phyloP scores from a whole-genome alignment of 2,888 invertebrate species.

The Drosophila cognata region DNA sequence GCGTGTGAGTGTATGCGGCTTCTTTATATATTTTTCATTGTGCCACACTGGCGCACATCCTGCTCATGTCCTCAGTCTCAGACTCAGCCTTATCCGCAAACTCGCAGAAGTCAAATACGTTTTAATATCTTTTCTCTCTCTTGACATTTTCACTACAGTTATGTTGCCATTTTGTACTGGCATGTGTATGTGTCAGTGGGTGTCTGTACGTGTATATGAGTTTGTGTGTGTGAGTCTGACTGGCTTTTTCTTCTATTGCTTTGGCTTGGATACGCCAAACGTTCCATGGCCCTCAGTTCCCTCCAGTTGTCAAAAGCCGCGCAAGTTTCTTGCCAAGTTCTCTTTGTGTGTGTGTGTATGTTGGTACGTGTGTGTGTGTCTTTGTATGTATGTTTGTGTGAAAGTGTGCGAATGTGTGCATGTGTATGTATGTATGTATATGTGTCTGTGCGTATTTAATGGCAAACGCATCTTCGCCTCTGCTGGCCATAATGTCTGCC shows the following conservation, averaged over 20 bases:
- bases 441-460: conserved; percentile 62
- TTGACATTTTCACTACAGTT: conserved; percentile 83
- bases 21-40: conserved; percentile 82
- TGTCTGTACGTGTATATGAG: conserved; percentile 24
- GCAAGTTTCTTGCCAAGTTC: conserved; percentile 70
- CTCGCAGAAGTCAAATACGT: conserved; percentile 83
- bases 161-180: conserved; percentile 77
- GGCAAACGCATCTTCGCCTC: conserved; percentile 77
- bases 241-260: conserved; percentile 58
- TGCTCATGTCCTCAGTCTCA: conserved; percentile 58
- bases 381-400: conserved; percentile 36
- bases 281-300: conserved; percentile 16
- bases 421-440: conserved; percentile 29
- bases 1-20: conserved; percentile 56
- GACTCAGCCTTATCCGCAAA: conserved; percentile 57
- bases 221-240: conserved; percentile 31
- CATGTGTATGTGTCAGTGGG: conserved; percentile 34
- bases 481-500: conserved; percentile 65
- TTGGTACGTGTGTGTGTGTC: conserved; percentile 14
- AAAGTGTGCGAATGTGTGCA: conserved; percentile 62
- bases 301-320: conserved; percentile 54
- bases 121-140: conserved; percentile 83
- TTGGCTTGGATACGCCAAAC: conserved; percentile 61
- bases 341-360: conserved; percentile 21
- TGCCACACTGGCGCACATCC: conserved; percentile 81